Evolutionary conservation across 2,888 invertebrate genomes (phyloP), one percentile per base, ranked within the genome.

Genomic region (Masnerella sp.): DNA sequence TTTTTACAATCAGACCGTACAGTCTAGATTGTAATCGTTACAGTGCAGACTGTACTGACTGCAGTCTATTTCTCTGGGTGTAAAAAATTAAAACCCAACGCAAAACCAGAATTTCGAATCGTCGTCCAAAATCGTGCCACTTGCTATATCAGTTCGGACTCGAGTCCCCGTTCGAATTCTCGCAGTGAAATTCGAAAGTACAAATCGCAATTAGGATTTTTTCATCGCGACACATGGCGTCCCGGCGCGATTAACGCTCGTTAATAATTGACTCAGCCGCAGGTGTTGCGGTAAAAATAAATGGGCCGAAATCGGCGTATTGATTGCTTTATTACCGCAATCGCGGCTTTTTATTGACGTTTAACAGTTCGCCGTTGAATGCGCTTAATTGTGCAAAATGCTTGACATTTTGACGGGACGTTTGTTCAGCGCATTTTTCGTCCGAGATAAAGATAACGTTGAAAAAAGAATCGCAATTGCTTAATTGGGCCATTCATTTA

Each of bases 221-320:
- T 54, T 40, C 17, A 4, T 17, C 12, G 28, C 3, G n/a, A 42
- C 20, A 32, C 14, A 38, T 54, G 20, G n/a, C 15, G 15, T 38
- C 25, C 22, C 4, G 18, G 30, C 7, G 32, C 43, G 12, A 43
- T 56, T 56, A 42, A 56, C 43, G 40, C 7, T 25, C 25, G 25
- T 22, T 38, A 52, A 51, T 51, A 51, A 52, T 5, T n/a, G n/a
- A n/a, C n/a, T n/a, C n/a, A n/a, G n/a, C n/a, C n/a, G n/a, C n/a
- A n/a, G n/a, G n/a, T n/a, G n/a, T n/a, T n/a, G n/a, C n/a, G n/a
- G 9, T 42, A 40, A 54, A 49, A 61, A 61, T 47, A 38, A 61
- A 49, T 61, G 30, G 40, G 15, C 14, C 20, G 30, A 34, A 47
- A 28, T 30, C 40, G 12, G 20, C 15, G 25, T 28, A 61, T 49